Base-by-base conservation (phyloP, 2,888 invertebrate species). In the Cecidostiba fungosa region DNA sequence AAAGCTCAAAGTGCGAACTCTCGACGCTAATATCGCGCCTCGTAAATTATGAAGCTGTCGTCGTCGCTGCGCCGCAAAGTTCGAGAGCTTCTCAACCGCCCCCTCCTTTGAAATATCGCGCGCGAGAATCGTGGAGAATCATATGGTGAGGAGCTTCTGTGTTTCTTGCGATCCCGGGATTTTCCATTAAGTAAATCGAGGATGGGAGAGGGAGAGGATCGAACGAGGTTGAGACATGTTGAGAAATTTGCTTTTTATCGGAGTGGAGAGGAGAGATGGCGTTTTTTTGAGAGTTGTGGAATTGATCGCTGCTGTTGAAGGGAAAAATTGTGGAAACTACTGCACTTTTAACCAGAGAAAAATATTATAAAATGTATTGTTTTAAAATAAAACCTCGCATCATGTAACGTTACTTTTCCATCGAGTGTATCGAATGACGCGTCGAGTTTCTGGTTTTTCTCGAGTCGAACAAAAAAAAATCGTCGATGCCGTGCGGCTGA, bases 21-120 rank as follows among this genome's bases (percentile, higher is more conserved):
- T 84, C 77, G 87, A 87, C 88, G 89, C 88, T 90, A 90, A 90
- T 90, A 90, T 90, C 89, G 86, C 86, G 87, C 89, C 90, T 90
- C 91, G 90, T 91, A 91, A 91, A 90, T 91, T 90, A 91, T 87
- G 82, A 80, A 62, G 87, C 90, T 89, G 90, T 89, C 89, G 88
- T 89, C 90, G 90, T 89, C 77, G 77, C 19, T 29, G 39, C 50
- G 69, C 73, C 84, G 82, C 76, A 50, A 59, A 69, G 47, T 59
- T 73, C 73, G 29, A n/a, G 50, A 54, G 54, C 54, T 54, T 54
- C n/a, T n/a, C 54, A n/a, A n/a, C 54, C 69, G 39, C 29, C 66
- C 26, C 12, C 66, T n/a, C 47, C 82, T 87, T 87, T 88, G 88
- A 89, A 89, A 89, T 89, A 89, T 88, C 87, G 86, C 88, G 54